These are phyloP conservation scores for Palaemon carinicauda DNA, from an alignment of 1,140 invertebrate species.

Conservation along the genomic window DNA sequence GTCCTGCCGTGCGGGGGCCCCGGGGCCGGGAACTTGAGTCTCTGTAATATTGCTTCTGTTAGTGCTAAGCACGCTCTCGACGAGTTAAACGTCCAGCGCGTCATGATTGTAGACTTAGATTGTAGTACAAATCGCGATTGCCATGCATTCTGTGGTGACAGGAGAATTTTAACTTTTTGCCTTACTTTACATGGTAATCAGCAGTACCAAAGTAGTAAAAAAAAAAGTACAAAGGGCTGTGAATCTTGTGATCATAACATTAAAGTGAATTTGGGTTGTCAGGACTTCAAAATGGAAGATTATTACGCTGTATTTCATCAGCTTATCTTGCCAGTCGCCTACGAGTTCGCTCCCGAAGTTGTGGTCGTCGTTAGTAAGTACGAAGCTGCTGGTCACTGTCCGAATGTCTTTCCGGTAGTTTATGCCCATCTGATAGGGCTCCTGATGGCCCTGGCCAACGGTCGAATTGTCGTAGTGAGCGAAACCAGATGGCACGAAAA, in stretches of 20 bases:
- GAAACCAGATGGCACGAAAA: not conserved
- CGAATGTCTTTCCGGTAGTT: conserved; percentile 3
- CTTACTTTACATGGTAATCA: conserved; percentile 88
- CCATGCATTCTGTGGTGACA: conserved; percentile 72
- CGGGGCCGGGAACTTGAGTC: conserved; percentile 26
- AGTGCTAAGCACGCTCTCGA: conserved; percentile 80
- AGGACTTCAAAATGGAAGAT: conserved; percentile 61
- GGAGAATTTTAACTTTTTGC: conserved; percentile 85
- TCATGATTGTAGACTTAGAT: conserved; percentile 79
- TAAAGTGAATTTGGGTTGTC: conserved; percentile 92
- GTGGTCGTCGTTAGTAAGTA: not conserved
- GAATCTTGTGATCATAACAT: conserved; percentile 77
- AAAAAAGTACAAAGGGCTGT: conserved; percentile 76
- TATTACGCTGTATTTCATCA: conserved; percentile 20
- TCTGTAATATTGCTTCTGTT: conserved; percentile 73
- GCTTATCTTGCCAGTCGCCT: conserved; percentile 34
- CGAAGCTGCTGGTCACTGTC: not conserved
- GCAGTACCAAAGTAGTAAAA: conserved; percentile 61
- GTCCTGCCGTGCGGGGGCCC: conserved; percentile 84
- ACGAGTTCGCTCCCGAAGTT: conserved; percentile 33
- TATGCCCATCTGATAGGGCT: conserved; percentile 9
- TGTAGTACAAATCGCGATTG: too few relatives aligned
- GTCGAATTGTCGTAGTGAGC: not conserved
- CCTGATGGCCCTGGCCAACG: conserved; percentile 21
- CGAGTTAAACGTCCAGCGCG: conserved; percentile 70